These are phyloP conservation scores for Rhimphoctona megacephalus DNA, from an alignment of 2,888 invertebrate species.

Conservation along the genomic window DNA sequence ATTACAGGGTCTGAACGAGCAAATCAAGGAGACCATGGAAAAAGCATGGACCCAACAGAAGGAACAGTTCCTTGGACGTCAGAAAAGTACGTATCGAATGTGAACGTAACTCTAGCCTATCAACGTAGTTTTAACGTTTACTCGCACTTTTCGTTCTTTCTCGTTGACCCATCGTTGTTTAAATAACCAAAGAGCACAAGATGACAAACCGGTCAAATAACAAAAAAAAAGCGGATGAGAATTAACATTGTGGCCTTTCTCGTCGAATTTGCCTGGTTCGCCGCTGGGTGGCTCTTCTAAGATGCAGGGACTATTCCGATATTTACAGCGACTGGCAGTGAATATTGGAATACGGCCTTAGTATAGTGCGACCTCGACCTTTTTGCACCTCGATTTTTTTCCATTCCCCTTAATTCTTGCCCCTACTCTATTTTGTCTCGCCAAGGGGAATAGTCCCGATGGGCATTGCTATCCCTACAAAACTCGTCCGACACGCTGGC, in stretches of 20 bases:
- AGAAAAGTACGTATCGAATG: constrained; percentile 91
- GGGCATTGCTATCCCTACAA: too few relatives aligned
- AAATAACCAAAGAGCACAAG: not conserved
- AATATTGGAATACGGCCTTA: too few relatives aligned
- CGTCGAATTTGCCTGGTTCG: constrained; percentile 1
- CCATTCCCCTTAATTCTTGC: too few relatives aligned
- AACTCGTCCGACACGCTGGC: too few relatives aligned
- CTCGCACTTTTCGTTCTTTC: constrained; percentile 39
- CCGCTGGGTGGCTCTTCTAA: not conserved
- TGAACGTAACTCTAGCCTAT: constrained; percentile 46
- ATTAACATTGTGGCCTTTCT: not conserved
- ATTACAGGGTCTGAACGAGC: constrained; percentile 93
- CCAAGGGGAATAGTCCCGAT: too few relatives aligned
- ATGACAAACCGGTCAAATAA: not conserved
- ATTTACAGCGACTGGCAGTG: too few relatives aligned
- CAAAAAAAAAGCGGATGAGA: not conserved
- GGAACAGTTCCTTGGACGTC: constrained; percentile 95
- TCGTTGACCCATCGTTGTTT: constrained; percentile 29
- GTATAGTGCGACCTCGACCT: too few relatives aligned
- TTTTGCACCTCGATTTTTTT: too few relatives aligned
- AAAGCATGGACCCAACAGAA: constrained; percentile 95
- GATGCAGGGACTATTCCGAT: too few relatives aligned
- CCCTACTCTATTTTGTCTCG: too few relatives aligned
- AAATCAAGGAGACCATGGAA: constrained; percentile 93
- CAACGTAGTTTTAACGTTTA: constrained; percentile 34